Conservation (phyloP, 2,888 invertebrate genomes). For the Julus scandinavius region DNA sequence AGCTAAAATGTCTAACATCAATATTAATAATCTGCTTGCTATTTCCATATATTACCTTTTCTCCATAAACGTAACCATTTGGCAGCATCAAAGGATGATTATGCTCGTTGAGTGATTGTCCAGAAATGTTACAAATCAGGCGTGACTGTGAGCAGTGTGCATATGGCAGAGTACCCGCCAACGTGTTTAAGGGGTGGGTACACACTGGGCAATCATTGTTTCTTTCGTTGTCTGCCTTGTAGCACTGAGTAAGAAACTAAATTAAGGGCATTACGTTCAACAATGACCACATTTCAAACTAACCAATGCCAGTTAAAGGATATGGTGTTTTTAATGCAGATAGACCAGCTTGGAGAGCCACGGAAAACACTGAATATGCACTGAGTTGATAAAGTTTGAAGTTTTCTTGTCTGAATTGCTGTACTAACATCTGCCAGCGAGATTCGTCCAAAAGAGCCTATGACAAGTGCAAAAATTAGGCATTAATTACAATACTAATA, state of each 20-base stretch:
- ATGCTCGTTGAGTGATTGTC: conserved; percentile 93
- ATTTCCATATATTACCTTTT: conserved; percentile 73
- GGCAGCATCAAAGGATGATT: conserved; percentile 99
- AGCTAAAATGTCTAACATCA: not conserved
- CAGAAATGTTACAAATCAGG: conserved; percentile 89
- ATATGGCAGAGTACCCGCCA: conserved; percentile 85
- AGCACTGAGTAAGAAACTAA: conserved; percentile 61
- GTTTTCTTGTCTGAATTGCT: conserved; percentile 93
- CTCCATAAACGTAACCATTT: conserved; percentile 96
- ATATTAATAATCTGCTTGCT: conserved; percentile 52
- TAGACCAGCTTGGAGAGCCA: conserved; percentile 90
- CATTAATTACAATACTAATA: not conserved
- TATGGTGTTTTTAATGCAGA: conserved; percentile 93
- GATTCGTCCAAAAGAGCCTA: conserved; percentile 71
- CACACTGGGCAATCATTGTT: conserved; percentile 94
- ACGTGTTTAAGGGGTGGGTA: conserved; percentile 83
- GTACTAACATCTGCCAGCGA: conserved; percentile 86
- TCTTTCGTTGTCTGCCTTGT: conserved; percentile 68
- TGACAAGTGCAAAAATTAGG: conserved; percentile 44
- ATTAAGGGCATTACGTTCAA: not conserved
- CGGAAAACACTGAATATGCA: conserved; percentile 89
- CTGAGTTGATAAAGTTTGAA: conserved; percentile 94
- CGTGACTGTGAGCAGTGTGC: conserved; percentile 97
- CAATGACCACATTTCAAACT: not conserved
- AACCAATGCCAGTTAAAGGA: conserved; percentile 46